Evolutionary conservation across 2,888 invertebrate species (phyloP), one percentile per base, ranked within the genome.

Genomic region (Pardosa pseudoannulata): DNA sequence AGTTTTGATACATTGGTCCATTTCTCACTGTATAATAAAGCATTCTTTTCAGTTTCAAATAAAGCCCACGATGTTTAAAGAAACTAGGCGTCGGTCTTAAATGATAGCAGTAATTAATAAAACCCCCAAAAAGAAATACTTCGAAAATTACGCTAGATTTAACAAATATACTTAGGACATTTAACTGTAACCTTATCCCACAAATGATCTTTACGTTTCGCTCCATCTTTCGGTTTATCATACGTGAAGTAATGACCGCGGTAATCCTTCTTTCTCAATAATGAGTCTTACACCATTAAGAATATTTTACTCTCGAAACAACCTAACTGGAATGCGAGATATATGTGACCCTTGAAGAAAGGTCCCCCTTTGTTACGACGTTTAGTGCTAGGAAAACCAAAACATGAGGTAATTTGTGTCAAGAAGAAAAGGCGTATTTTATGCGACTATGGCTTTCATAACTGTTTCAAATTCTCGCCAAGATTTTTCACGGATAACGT

Each of bases 381-480:
- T 56, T 56, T 23, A 56, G 56, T 7, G 23, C 56, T 19, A 23
- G 5, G 56, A 56, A 56, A 56, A 19, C 56, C 56, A 56, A 56
- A 56, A 56, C 56, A 56, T 23, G 56, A 23, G 23, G 56, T 56
- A 56, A 56, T 56, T 56, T 56, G 56, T 56, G 56, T 56, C 56
- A 56, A 5, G 23, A 23, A 56, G 56, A 23, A 56, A 23, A 11
- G 56, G 23, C 11, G 56, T 56, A 56, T 56, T 23, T 56, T 23
- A 56, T 23, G 3, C 56, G 3, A 23, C 56, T 2, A 56, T 46
- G 56, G 19, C 19, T 6, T 56, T 23, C 56, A 23, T 23, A 23
- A 56, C 5, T 23, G 23, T 3, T 19, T 3, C 3, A 23, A 56
- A 56, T 56, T 56, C 23, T 56, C 23, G 56, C 19, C 23, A 3